Evolutionary conservation across 2,888 invertebrate species (phyloP).

Genomic region (Ischnura elegans): DNA sequence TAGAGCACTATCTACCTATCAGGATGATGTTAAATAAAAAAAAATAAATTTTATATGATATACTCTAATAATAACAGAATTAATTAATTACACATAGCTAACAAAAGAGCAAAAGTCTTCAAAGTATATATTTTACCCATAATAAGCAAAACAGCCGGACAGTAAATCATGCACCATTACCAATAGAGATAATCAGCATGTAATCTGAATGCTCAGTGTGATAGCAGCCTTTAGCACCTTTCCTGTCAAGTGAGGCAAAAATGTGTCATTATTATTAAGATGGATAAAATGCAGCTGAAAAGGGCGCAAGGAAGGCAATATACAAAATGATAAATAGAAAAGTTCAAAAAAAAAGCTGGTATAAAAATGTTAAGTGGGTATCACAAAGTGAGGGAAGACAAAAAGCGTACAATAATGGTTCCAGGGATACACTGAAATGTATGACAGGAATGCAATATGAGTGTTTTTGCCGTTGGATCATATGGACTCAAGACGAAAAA

Average conservation of each 20-base stretch:
- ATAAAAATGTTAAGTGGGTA: not conserved
- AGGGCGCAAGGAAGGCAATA: conserved; percentile 23
- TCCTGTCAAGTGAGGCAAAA: conserved; percentile 63
- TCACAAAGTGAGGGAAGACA: conserved; percentile 16
- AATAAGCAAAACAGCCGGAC: conserved; percentile 54
- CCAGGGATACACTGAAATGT: not conserved
- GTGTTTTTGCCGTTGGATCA: not conserved
- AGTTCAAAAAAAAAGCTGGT: not conserved
- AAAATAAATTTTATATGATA: not conserved
- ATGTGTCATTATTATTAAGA: conserved; percentile 49
- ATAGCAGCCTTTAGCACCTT: conserved; percentile 59
- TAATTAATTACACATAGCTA: not conserved
- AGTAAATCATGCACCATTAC: conserved; percentile 42
- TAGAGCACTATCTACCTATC: conserved; percentile 5
- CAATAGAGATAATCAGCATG: conserved; percentile 32
- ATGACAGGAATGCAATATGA: conserved; percentile 24
- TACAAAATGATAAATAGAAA: conserved; percentile 9
- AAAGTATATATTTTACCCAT: not conserved
- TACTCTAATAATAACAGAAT: not conserved
- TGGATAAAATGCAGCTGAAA: not conserved
- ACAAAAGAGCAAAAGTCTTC: conserved; percentile 8
- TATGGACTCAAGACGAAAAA: not conserved
- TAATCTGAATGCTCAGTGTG: conserved; percentile 32
- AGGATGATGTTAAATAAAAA: conserved; percentile 9
- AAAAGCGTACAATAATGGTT: not conserved